Evolutionary conservation across 2,888 invertebrate genomes (phyloP), one percentile per base, ranked within the genome.

Genomic region (Drosophila quasianomalipes): DNA sequence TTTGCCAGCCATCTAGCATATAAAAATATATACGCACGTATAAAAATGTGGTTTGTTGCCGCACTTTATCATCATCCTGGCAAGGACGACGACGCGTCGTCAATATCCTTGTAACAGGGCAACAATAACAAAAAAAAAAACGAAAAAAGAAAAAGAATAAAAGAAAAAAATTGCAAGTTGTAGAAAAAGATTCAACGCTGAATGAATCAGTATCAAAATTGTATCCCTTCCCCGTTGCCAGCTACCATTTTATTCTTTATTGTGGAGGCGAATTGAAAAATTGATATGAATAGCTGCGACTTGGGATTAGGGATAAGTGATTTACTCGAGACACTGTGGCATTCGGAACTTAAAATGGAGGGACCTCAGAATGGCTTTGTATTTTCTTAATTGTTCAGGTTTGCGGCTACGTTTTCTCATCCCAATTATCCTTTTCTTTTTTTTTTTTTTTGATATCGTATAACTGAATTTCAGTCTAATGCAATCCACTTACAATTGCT

Each of bases 301-400:
- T 79, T 66, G 54, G 70, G 72, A 87, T 82, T 82, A 71, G 88
- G 85, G 88, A 78, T 87, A 89, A 84, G 82, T 78, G 85, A 79
- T 78, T 84, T 73, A 75, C 61, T 60, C 60, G 39, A 60, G 76
- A 64, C 65, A 85, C 51, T 70, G 49, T 47, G 64, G 57, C 67
- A 64, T 68, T 79, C 26, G 63, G 39, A 62, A 58, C 53, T 44
- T 47, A 28, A 65, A 35, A 57, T 62, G 64, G 61, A 30, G 35
- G 39, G 28, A 39, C 47, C 52, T 31, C 28, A 49, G 52, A n/a
- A 41, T 39, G 33, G 68, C 71, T 70, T 86, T 86, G 71, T 89
- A 68, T 14, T 47, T 57, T 67, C 73, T 85, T 85, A 90, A 85
- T 90, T 85, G 84, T 68, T 69, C 53, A 44, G 31, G 52, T 57